These are phyloP conservation scores for Harpegnathos saltator DNA, from an alignment of 1,140 invertebrate genomes.

Conservation along the genomic window DNA sequence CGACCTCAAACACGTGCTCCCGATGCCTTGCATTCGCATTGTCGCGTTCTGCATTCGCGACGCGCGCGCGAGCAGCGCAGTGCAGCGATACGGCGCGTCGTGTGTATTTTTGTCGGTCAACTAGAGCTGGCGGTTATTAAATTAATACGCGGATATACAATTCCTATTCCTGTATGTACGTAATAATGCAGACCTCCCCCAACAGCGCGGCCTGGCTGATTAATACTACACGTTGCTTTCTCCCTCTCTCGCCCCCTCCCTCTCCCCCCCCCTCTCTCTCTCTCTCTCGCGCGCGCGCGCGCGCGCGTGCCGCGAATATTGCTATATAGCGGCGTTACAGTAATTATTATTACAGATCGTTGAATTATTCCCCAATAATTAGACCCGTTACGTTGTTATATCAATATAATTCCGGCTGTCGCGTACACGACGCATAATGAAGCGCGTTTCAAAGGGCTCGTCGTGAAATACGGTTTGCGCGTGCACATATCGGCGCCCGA, in stretches of 20 bases:
- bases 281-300: too few relatives aligned
- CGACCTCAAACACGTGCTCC: neutral
- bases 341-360: slow-evolving; percentile 69
- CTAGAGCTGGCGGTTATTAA: slow-evolving; percentile 51
- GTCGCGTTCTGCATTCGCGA: too few relatives aligned
- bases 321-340: slow-evolving; percentile 68
- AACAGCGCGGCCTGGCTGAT: slow-evolving; percentile 60
- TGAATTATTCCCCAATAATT: slow-evolving; percentile 73
- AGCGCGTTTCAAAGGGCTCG: neutral
- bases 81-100: neutral
- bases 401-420: slow-evolving; percentile 58
- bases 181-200: slow-evolving; percentile 64
- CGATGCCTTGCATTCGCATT: neutral
- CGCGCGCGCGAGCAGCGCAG: too few relatives aligned
- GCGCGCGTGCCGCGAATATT: slow-evolving; percentile 69
- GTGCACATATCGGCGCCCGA: slow-evolving; percentile 25
- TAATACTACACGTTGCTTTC: slow-evolving; percentile 59
- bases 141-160: slow-evolving; percentile 64
- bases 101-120: slow-evolving; percentile 60
- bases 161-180: slow-evolving; percentile 62
- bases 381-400: slow-evolving; percentile 63
- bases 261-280: too few relatives aligned
- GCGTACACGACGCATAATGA: slow-evolving; percentile 32
- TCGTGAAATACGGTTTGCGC: slow-evolving; percentile 32
- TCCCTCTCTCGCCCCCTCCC: neutral